Conservation (phyloP, 2,797 vertebrate species). For the Ibycter americanus region DNA sequence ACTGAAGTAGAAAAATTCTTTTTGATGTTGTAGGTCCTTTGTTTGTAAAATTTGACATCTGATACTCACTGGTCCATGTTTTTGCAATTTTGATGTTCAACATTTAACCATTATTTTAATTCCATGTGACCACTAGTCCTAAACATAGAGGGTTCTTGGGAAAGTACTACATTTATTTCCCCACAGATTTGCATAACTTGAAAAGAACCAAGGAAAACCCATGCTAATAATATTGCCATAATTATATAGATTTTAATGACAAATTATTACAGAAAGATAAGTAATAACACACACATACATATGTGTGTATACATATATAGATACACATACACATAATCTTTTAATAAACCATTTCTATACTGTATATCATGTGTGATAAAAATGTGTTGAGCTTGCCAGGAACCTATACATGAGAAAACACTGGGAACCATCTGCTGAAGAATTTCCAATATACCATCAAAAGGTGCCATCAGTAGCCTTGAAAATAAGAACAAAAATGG, state of each 20-base stretch:
- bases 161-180: background rate
- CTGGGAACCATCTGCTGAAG: background rate
- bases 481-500: background rate
- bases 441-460: background rate
- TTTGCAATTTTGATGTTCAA: background rate
- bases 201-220: background rate
- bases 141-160: background rate
- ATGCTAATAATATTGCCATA: background rate
- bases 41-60: background rate
- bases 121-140: background rate
- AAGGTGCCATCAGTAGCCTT: background rate
- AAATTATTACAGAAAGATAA: background rate
- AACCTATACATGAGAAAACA: background rate
- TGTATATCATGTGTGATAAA: background rate
- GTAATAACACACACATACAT: background rate
- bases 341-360: background rate
- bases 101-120: background rate
- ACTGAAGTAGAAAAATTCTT: background rate
- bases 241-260: background rate
- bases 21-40: background rate
- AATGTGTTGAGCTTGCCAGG: background rate
- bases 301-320: background rate
- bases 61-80: background rate
- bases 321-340: rapidly evolving
- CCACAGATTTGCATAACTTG: background rate